Evolutionary conservation across 1,140 invertebrate species (phyloP), one percentile per base, ranked within the genome.

Genomic region (Vanessa tameamea): DNA sequence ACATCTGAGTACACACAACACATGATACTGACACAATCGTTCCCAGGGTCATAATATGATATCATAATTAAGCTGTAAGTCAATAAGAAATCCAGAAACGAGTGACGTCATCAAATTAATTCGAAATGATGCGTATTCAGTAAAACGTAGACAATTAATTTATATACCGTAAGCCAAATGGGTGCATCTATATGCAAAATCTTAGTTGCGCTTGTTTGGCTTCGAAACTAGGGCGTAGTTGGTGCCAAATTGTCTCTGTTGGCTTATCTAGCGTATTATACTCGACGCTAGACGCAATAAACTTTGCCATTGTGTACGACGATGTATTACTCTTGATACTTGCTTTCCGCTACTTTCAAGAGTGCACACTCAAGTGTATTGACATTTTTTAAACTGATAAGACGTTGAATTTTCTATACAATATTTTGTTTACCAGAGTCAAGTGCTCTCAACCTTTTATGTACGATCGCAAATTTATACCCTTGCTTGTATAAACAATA

Each of bases 161-260:
- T 90, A 87, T 87, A 86, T 83, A 86, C 75, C 82, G 83, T 84
- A 84, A 89, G 87, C 88, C 84, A 91, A 92, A 92, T 90, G 81
- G 86, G 76, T 86, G 86, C 89, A 92, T 92, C 85, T 92, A 88
- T 88, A 92, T 90, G 89, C 89, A 89, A 90, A 92, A 91, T 85
- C 89, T 86, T 82, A 84, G 86, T 81, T 81, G 78, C 77, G 84
- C 85, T 85, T 86, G 84, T 87, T 91, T 89, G 88, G 87, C 85
- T 88, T 69, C 78, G 80, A 82, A 92, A 91, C 85, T 90, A 68
- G 90, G 86, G 79, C 88, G 82, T 80, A 79, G 83, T 85, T 86
- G 86, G 88, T 92, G 90, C 89, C 90, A 92, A 92, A 92, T 92
- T 86, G 90, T 92, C 88, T 90, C 83, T 80, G 85, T 80, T 85